A percentile compares a stretch with the other conserved stretches of the same genome.
Evolutionary conservation across 1,140 invertebrate genomes (phyloP).

Genomic region (Apolygus lucorum): DNA sequence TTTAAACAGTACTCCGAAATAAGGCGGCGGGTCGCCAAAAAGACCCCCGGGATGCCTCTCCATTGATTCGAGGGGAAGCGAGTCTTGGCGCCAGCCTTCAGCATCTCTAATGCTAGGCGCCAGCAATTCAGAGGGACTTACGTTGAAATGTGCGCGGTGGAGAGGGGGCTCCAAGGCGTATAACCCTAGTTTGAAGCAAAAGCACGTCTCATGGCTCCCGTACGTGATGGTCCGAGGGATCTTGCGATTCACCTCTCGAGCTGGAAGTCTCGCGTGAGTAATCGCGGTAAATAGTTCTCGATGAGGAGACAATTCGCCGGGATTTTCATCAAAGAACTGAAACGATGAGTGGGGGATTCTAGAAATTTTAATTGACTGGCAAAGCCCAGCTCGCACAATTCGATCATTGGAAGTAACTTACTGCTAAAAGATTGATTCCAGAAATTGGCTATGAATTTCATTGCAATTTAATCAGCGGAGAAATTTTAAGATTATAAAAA

Average conservation of each 20-base stretch:
- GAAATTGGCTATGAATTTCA: too few species aligned
- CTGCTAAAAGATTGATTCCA: too few species aligned
- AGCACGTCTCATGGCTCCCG: neutral
- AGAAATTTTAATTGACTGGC: too few species aligned
- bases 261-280: neutral
- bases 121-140: slow-evolving; percentile 10
- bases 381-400: too few species aligned
- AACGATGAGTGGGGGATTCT: too few species aligned
- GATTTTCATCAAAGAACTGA: too few species aligned
- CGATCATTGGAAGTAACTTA: too few species aligned
- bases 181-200: slow-evolving; percentile 6
- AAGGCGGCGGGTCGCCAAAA: neutral
- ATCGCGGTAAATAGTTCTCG: neutral
- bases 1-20: neutral
- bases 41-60: neutral
- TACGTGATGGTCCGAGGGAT: slow-evolving; percentile 5
- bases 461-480: too few species aligned
- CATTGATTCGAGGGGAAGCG: slow-evolving; percentile 3
- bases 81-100: slow-evolving; percentile 9
- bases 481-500: too few species aligned
- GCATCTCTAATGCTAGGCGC: slow-evolving; percentile 13
- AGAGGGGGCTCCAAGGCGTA: neutral
- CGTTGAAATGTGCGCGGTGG: slow-evolving; percentile 6
- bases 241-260: neutral
- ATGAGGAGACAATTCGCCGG: too few species aligned